Percentiles rank a stretch among this genome's conserved stretches.
These are phyloP conservation scores for Itoplectis maculator DNA, from an alignment of 2,888 invertebrate species.

Conservation along the genomic window DNA sequence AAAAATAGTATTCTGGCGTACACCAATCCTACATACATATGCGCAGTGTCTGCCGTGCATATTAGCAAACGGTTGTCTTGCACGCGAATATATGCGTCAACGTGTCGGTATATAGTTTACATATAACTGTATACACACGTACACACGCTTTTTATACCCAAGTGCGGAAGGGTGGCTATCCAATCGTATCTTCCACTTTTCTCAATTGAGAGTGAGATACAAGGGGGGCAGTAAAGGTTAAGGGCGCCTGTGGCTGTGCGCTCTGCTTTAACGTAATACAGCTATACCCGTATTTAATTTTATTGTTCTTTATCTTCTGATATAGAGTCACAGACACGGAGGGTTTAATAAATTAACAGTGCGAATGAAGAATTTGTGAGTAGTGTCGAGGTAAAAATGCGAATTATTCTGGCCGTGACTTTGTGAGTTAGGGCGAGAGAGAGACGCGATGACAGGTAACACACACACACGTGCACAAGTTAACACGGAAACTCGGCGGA, in stretches of 20 bases:
- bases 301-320: constrained; percentile 16
- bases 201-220: constrained; percentile 71
- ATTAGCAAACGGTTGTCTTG: constrained; percentile 36
- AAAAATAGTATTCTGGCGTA: constrained; percentile 74
- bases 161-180: constrained; percentile 45
- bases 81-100: constrained; percentile 31
- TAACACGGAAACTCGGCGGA: not conserved
- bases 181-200: constrained; percentile 72
- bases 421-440: not conserved
- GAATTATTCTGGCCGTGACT: not conserved
- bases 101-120: too few relatives aligned
- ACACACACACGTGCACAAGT: not conserved
- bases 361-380: constrained; percentile 16
- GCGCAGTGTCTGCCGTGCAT: constrained; percentile 34
- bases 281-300: constrained; percentile 20
- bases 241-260: not conserved
- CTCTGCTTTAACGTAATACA: constrained; percentile 16
- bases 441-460: not conserved
- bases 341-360: constrained; percentile 12
- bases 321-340: not conserved
- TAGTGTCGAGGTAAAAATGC: not conserved
- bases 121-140: constrained; percentile 3
- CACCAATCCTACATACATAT: constrained; percentile 63
- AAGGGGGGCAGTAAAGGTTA: constrained; percentile 69
- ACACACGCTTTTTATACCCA: not conserved